Evolutionary conservation across 2,797 vertebrate genomes (phyloP).

Genomic region (Monodelphis domestica): DNA sequence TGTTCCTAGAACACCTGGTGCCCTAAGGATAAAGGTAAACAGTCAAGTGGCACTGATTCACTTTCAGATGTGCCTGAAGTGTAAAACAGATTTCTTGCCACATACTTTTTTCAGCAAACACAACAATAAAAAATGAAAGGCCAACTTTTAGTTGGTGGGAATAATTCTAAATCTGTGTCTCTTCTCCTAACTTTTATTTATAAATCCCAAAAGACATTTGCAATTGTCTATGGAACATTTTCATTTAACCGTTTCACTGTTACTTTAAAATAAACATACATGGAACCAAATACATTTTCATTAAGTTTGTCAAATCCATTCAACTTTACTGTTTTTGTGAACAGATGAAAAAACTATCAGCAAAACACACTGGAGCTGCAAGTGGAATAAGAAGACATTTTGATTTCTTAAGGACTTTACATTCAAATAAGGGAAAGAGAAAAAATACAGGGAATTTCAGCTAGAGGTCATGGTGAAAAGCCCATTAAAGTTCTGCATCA

Average conservation of each 20-base stretch:
- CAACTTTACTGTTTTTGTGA: neutral
- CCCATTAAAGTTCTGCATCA: neutral
- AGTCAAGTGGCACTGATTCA: neutral
- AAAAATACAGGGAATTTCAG: neutral
- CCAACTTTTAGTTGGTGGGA: neutral
- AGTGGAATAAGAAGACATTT: neutral
- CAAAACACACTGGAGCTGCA: neutral
- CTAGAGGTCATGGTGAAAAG: neutral
- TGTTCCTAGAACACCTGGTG: neutral
- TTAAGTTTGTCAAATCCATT: neutral
- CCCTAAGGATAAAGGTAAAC: neutral
- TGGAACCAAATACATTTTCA: neutral
- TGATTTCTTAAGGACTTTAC: neutral
- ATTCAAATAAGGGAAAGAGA: neutral
- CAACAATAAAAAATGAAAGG: neutral
- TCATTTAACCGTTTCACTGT: neutral
- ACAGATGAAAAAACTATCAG: neutral
- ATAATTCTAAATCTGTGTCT: neutral
- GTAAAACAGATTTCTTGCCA: neutral
- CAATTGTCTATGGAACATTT: neutral
- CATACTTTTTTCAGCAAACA: neutral
- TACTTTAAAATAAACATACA: neutral
- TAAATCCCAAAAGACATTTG: neutral
- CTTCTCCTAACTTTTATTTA: neutral
- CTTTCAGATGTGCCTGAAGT: neutral